Conservation (phyloP, 2,113 vertebrate genomes). For the Myrmecophaga tridactyla region DNA sequence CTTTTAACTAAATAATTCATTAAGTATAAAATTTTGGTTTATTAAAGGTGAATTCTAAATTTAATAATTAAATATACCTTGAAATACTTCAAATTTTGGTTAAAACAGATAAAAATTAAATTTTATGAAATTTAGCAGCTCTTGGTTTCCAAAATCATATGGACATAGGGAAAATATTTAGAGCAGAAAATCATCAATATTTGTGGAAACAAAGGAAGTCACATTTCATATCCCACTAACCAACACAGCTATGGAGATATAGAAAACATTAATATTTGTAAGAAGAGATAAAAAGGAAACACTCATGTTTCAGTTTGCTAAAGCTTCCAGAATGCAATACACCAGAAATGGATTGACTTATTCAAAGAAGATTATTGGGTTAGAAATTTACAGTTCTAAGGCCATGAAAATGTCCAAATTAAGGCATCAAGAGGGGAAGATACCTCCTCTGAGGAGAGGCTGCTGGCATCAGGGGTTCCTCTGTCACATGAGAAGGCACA, state of each 20-base stretch:
- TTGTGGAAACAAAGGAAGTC: not conserved
- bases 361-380: no score
- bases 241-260: not conserved
- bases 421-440: no score
- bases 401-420: no score
- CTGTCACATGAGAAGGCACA: no score
- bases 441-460: no score
- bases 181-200: not conserved
- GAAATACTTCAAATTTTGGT: not conserved
- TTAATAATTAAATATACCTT: not conserved
- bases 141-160: not conserved
- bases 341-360: no score
- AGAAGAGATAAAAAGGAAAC: not conserved
- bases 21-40: not conserved
- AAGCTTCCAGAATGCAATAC: no score
- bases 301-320: no score
- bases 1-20: not conserved
- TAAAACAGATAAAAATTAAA: not conserved
- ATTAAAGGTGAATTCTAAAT: not conserved
- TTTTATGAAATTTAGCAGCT: not conserved
- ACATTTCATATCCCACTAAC: not conserved
- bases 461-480: no score
- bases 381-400: no score
- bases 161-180: not conserved
- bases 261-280: not conserved